Evolutionary conservation across 2,888 invertebrate species (phyloP).

Genomic region (Protophormia terraenovae): DNA sequence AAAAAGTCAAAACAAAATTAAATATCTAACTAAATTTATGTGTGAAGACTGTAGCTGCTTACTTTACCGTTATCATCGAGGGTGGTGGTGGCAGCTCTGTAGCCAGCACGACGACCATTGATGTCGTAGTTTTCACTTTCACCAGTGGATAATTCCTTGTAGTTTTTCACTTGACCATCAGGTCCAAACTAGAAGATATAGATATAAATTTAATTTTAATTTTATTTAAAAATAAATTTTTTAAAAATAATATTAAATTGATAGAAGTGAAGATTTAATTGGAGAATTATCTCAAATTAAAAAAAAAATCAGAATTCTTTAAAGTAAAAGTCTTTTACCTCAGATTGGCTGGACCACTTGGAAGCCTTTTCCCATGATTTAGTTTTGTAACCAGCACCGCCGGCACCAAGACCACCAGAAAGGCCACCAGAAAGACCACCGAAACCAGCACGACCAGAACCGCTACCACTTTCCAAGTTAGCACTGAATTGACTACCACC

Average conservation of each 20-base stretch:
- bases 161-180: slow-evolving; percentile 78
- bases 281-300: no score
- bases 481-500: slow-evolving; percentile 72
- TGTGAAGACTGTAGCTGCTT: slow-evolving; percentile 83
- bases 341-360: slow-evolving; percentile 81
- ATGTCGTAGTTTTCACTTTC: slow-evolving; percentile 81
- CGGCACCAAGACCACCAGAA: slow-evolving; percentile 58
- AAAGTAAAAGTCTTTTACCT: slow-evolving; percentile 74
- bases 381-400: slow-evolving; percentile 72
- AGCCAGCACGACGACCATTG: slow-evolving; percentile 83
- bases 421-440: slow-evolving; percentile 30
- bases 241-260: no score
- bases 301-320: no score
- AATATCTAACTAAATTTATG: slow-evolving; percentile 70
- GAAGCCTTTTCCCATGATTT: slow-evolving; percentile 81
- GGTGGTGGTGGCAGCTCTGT: slow-evolving; percentile 83
- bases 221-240: no score
- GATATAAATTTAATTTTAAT: no score
- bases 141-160: slow-evolving; percentile 80
- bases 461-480: slow-evolving; percentile 50
- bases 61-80: slow-evolving; percentile 86
- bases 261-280: no score
- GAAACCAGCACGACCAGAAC: slow-evolving; percentile 36
- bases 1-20: not conserved
- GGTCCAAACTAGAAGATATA: slow-evolving; percentile 74